A percentile compares a stretch with the other conserved stretches of the same genome.
phyloP scores from a whole-genome alignment of 1,140 invertebrate genomes.

The Brachionus plicatilis region DNA sequence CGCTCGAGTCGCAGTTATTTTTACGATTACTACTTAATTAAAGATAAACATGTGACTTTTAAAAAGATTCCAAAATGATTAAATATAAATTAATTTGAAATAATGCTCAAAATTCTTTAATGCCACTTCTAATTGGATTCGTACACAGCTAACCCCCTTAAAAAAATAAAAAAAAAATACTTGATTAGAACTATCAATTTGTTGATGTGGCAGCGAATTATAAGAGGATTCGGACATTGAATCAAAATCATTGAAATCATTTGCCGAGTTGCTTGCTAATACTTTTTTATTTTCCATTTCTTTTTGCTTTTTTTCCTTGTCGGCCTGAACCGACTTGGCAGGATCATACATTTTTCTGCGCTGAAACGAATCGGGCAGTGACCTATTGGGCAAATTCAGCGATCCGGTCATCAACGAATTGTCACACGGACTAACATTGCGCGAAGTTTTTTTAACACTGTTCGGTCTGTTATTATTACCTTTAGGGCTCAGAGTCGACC shows the following conservation, averaged over 20 bases:
- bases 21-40: too few species aligned
- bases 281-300: background rate
- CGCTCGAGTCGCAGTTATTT: too few species aligned
- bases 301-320: constrained; percentile 14
- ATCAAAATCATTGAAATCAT: background rate
- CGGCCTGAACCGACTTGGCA: background rate
- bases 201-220: constrained; percentile 12
- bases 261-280: background rate
- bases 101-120: too few species aligned
- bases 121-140: too few species aligned
- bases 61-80: too few species aligned
- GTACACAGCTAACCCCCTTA: background rate
- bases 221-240: constrained; percentile 4
- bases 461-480: background rate
- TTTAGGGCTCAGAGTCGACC: background rate
- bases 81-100: too few species aligned
- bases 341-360: constrained; percentile 33
- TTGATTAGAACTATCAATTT: background rate
- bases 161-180: background rate
- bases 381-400: background rate
- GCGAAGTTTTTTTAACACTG: background rate
- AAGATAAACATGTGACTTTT: too few species aligned
- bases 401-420: background rate
- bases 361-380: constrained; percentile 25
- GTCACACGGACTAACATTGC: background rate